These are phyloP conservation scores for Parthenolecanium corni DNA, from an alignment of 2,888 invertebrate species.

Conservation along the genomic window DNA sequence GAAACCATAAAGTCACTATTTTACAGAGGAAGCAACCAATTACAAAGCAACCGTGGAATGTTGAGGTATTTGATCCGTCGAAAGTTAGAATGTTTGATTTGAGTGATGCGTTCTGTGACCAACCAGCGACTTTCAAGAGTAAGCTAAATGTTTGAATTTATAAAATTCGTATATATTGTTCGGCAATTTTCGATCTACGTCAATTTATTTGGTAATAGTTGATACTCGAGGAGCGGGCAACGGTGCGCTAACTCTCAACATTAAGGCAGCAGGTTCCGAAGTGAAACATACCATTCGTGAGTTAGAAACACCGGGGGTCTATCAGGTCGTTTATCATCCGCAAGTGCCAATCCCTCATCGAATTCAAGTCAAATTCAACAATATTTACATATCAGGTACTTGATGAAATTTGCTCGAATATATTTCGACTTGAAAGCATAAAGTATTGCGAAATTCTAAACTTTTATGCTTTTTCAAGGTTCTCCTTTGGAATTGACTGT, in stretches of 20 bases:
- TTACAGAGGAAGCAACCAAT: conserved; percentile 50
- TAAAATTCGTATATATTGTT: no score
- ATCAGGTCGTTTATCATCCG: conserved; percentile 80
- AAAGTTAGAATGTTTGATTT: conserved; percentile 60
- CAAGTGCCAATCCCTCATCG: conserved; percentile 75
- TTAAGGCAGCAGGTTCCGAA: conserved; percentile 67
- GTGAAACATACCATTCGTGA: conserved; percentile 72
- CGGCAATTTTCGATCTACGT: background rate
- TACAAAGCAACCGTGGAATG: conserved; percentile 50
- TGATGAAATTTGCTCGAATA: background rate
- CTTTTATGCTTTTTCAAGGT: conserved; percentile 37
- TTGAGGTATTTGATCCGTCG: conserved; percentile 69
- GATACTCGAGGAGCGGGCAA: conserved; percentile 70
- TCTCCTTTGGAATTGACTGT: conserved; percentile 50
- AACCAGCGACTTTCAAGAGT: conserved; percentile 67
- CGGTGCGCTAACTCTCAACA: conserved; percentile 66
- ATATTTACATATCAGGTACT: conserved; percentile 54
- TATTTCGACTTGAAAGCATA: background rate
- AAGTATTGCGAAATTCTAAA: background rate
- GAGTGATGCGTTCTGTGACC: conserved; percentile 65
- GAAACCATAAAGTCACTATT: conserved; percentile 58
- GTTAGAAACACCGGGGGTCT: conserved; percentile 55
- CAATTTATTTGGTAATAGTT: conserved; percentile 42
- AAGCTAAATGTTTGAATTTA: conserved; percentile 33
- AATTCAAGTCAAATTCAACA: conserved; percentile 75